phyloP scores from a whole-genome alignment of 1,140 invertebrate genomes.

The Brachionus manjavacas region DNA sequence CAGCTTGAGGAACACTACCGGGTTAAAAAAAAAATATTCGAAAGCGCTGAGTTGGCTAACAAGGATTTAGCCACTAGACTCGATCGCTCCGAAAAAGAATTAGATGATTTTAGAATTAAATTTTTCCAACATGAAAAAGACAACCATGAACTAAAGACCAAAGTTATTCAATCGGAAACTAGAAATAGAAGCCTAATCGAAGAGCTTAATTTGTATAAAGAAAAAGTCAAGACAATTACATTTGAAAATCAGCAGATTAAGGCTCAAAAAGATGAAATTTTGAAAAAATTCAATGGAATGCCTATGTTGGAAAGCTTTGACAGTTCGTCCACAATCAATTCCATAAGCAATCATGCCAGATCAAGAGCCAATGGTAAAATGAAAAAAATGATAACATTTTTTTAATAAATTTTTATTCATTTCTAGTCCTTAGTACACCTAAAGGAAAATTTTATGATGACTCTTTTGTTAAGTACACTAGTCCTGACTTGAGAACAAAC shows the following conservation, averaged over 20 bases:
- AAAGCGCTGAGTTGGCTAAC: not conserved
- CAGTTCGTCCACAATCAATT: not conserved
- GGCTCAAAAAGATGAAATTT: slow-evolving; percentile 32
- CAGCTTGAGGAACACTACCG: slow-evolving; percentile 22
- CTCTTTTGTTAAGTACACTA: slow-evolving; percentile 33
- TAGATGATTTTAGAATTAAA: not conserved
- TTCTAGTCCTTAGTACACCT: slow-evolving; percentile 18
- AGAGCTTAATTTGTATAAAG: slow-evolving; percentile 38
- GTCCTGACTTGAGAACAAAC: not conserved
- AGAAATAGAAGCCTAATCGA: not conserved
- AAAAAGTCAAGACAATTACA: slow-evolving; percentile 34
- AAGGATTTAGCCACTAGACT: not conserved
- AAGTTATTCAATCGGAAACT: slow-evolving; percentile 22
- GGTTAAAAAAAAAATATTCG: slow-evolving; percentile 35
- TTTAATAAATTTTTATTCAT: not conserved
- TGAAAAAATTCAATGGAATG: slow-evolving; percentile 33
- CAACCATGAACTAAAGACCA: not conserved
- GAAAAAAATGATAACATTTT: too few species aligned
- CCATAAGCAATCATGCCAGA: not conserved
- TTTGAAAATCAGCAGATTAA: slow-evolving; percentile 39
- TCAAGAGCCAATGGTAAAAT: slow-evolving; percentile 12
- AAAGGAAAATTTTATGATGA: slow-evolving; percentile 34
- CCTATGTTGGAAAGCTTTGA: slow-evolving; percentile 8
- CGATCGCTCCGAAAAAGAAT: not conserved
- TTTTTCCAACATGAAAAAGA: slow-evolving; percentile 18